Percentiles rank a stretch among this genome's conserved stretches.
phyloP scores from a whole-genome alignment of 2,797 vertebrate genomes.

The Pseudopleuronectes americanus region DNA sequence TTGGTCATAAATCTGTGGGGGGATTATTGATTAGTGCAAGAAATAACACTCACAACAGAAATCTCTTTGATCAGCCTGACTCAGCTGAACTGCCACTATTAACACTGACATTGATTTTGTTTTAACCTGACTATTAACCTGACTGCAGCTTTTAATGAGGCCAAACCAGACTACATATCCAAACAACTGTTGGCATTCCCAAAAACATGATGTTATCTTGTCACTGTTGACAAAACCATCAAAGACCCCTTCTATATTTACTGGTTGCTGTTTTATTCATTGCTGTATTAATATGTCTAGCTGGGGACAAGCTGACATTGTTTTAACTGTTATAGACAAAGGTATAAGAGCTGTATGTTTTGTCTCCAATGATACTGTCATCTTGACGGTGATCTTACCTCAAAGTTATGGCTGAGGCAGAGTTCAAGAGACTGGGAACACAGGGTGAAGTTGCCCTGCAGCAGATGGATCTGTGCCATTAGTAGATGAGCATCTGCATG shows the following conservation, averaged over 20 bases:
- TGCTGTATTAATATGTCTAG: background rate
- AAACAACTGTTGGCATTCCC: background rate
- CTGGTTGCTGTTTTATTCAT: background rate
- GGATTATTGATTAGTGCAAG: background rate
- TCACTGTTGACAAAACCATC: background rate
- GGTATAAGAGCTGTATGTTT: background rate
- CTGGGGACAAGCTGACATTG: background rate
- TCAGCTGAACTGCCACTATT: background rate
- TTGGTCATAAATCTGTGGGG: background rate
- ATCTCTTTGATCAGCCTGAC: background rate
- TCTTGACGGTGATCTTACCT: conserved; percentile 81
- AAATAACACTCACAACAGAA: conserved; percentile 3
- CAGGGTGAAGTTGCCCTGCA: conserved; percentile 88
- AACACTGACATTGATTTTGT: background rate
- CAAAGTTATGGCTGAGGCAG: conserved; percentile 96
- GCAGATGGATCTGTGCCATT: conserved; percentile 95
- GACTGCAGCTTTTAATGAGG: background rate
- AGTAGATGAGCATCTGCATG: conserved; percentile 93
- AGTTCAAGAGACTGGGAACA: conserved; percentile 95
- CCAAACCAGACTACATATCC: background rate
- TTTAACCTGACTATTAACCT: background rate
- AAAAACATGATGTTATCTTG: background rate
- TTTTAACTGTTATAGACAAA: background rate
- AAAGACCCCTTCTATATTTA: background rate
- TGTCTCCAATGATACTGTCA: conserved; percentile 8